Evolutionary conservation across 1,140 invertebrate species (phyloP), one percentile per base, ranked within the genome.

Genomic region (Sinella curviseta): DNA sequence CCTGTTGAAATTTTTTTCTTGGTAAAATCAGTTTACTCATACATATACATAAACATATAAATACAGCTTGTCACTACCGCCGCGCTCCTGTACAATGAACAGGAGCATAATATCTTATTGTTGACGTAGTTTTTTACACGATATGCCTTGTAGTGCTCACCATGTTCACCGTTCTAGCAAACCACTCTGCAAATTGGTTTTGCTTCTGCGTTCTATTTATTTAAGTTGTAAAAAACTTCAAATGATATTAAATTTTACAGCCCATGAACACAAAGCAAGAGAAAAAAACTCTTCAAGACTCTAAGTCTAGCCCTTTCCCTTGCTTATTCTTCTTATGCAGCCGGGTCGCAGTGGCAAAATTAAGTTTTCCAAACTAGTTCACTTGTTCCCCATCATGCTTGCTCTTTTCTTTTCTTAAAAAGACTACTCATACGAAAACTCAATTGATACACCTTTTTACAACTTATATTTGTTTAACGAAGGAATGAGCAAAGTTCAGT

Each of bases 191-290:
- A 48, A 48, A 48, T 48, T 48, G 39, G 39, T 48, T 48, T 48
- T 48, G 8, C 39, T 48, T 48, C 20, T 20, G 39, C 20, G 39
- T 48, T 48, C 39, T 48, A 48, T 48, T 48, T 48, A 48, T 48
- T 48, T 20, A 48, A 48, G 39, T 48, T 48, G 39, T 48, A 48
- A 48, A 48, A 48, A 48, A 48, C 8, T 48, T 48, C 57, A 12
- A 60, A 60, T 60, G 57, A 60, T 60, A 60, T 60, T 60, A 26
- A 60, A 60, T 60, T 60, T 60, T 60, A 60, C 57, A 60, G 57
- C 57, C 24, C 57, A 26, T 60, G 57, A 60, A 60, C 57, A 60
- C 57, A 60, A 16, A 26, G 3, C 3, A 60, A 26, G 8, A 26
- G 8, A 26, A 60, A 26, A 60, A 60, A 60, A 60, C 8, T 8